A percentile compares a stretch with the other conserved stretches of the same genome.
Evolutionary conservation across 2,113 vertebrate species (phyloP).

Genomic region (Prunella fulvescens): DNA sequence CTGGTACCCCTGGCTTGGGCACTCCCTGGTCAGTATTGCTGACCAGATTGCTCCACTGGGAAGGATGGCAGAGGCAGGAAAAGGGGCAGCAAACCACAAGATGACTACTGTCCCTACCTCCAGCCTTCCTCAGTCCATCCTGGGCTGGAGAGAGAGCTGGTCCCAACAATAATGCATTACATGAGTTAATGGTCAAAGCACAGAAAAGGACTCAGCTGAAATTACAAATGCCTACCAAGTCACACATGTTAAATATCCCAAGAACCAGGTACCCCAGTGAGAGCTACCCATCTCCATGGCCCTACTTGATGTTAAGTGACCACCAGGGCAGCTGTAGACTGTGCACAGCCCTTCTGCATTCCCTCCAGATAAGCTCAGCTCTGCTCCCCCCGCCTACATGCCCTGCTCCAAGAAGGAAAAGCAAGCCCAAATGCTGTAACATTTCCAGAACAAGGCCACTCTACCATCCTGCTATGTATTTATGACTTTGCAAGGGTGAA

Average conservation of each 20-base stretch:
- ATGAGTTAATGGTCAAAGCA: not conserved
- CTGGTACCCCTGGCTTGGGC: rapidly evolving
- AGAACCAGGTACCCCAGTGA: not conserved
- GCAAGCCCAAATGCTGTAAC: not conserved
- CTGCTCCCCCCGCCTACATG: not conserved
- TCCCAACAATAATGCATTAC: not conserved
- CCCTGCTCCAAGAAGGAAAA: not conserved
- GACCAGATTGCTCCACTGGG: not conserved
- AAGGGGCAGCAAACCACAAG: not conserved
- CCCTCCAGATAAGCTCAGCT: not conserved
- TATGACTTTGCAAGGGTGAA: not conserved
- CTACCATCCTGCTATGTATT: not conserved
- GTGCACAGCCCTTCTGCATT: not conserved
- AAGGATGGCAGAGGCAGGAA: not conserved
- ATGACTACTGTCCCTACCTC: not conserved
- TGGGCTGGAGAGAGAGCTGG: not conserved
- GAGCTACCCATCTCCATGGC: not conserved
- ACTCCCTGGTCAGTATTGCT: not conserved
- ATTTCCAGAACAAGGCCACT: not conserved
- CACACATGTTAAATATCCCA: not conserved
- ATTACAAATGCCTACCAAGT: not conserved
- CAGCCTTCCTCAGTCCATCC: not conserved
- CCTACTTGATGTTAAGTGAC: not conserved
- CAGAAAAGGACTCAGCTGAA: not conserved
- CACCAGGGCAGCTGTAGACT: not conserved